Conservation (phyloP, 2,888 invertebrate genomes). For the Spilarctia lutea region DNA sequence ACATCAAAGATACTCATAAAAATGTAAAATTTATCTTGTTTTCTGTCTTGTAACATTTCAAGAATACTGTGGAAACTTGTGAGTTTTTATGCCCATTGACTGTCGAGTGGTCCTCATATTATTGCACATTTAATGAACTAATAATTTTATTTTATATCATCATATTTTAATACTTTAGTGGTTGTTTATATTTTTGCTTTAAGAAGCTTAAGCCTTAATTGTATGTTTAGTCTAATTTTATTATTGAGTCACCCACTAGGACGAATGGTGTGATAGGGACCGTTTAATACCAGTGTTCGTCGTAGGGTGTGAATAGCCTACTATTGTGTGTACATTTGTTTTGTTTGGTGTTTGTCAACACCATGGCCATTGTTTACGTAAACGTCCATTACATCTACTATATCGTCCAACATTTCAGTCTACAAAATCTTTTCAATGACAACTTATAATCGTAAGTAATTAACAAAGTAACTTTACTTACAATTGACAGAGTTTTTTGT, state of each 20-base stretch:
- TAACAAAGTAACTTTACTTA: conserved; percentile 7
- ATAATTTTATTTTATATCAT: neutral
- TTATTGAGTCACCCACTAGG: conserved; percentile 37
- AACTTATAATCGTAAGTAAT: conserved; percentile 5
- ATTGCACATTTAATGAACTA: neutral
- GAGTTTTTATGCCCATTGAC: neutral
- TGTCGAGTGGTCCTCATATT: neutral
- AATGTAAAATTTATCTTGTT: neutral
- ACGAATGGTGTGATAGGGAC: conserved; percentile 14
- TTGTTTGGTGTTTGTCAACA: conserved; percentile 60
- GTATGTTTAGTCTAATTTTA: conserved; percentile 45
- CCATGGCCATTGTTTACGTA: conserved; percentile 54
- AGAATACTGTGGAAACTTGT: neutral
- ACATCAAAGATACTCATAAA: neutral
- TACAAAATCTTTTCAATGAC: conserved; percentile 10
- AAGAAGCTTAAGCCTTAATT: conserved; percentile 18
- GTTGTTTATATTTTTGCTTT: conserved; percentile 45
- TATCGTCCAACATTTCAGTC: conserved; percentile 21
- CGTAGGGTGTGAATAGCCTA: too few species aligned
- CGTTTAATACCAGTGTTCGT: conserved; percentile 31
- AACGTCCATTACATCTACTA: conserved; percentile 53
- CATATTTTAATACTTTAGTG: conserved; percentile 48
- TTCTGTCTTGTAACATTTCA: neutral
- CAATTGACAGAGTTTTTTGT: neutral
- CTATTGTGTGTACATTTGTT: conserved; percentile 53